These are phyloP conservation scores for Brachionus koreanus DNA, from an alignment of 1,140 invertebrate genomes.

Conservation along the genomic window DNA sequence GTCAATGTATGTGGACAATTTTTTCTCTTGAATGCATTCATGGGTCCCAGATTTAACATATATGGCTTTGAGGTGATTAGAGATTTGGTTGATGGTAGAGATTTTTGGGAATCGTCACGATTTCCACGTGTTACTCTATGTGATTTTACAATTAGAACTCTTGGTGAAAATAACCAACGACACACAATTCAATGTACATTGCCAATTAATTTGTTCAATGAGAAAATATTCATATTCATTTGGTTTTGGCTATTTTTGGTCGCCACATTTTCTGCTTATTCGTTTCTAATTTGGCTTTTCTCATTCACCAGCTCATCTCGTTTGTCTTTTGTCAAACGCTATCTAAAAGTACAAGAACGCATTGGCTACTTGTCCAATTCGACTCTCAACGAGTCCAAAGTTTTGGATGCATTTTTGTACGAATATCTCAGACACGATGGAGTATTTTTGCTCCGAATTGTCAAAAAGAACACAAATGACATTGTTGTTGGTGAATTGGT, in stretches of 20 bases:
- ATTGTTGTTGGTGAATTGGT: constrained; percentile 61
- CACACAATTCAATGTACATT: constrained; percentile 50
- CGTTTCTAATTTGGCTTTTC: not conserved
- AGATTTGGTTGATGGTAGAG: constrained; percentile 46
- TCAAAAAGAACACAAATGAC: constrained; percentile 62
- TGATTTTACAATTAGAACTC: constrained; percentile 47
- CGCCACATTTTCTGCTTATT: not conserved
- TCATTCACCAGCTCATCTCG: constrained; percentile 9
- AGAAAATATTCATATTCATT: constrained; percentile 46
- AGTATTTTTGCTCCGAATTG: constrained; percentile 60
- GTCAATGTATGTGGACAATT: constrained; percentile 50
- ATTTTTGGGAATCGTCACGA: constrained; percentile 45
- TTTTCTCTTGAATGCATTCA: constrained; percentile 51
- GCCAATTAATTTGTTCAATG: constrained; percentile 49
- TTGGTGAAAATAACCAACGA: constrained; percentile 48
- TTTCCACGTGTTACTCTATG: constrained; percentile 49
- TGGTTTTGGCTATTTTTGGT: constrained; percentile 41
- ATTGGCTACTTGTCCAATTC: constrained; percentile 3
- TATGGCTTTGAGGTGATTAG: constrained; percentile 48
- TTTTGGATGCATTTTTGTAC: constrained; percentile 58
- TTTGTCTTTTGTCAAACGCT: constrained; percentile 33
- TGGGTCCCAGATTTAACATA: constrained; percentile 48
- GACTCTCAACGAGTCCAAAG: constrained; percentile 48
- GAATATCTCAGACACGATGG: constrained; percentile 62
- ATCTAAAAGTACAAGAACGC: constrained; percentile 24